Conservation (phyloP, 2,113 vertebrate genomes). For the Passer montanus region DNA sequence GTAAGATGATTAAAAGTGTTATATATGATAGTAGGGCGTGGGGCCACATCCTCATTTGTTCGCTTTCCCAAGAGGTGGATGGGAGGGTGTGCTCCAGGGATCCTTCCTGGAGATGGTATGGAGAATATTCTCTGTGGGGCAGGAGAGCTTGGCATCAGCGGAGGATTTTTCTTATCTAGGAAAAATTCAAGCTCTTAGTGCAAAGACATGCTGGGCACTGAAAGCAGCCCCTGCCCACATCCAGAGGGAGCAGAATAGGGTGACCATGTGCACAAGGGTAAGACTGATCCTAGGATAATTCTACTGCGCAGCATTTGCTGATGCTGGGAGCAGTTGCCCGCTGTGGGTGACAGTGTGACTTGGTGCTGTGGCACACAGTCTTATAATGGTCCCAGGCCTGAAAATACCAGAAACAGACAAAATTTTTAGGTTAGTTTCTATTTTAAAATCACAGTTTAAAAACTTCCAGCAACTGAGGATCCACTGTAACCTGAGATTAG, state of each 20-base stretch:
- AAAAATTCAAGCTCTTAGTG: neutral
- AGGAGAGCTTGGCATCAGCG: neutral
- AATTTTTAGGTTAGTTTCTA: neutral
- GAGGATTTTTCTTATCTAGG: neutral
- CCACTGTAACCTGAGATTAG: neutral
- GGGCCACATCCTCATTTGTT: neutral
- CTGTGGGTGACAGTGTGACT: rapidly evolving
- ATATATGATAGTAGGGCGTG: neutral
- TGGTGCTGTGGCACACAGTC: neutral
- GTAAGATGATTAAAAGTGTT: constrained; percentile 49
- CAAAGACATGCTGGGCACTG: rapidly evolving
- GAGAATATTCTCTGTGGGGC: neutral
- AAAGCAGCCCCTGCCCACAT: neutral
- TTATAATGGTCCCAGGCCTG: neutral
- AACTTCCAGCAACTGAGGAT: neutral
- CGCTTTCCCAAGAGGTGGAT: neutral
- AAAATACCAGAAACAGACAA: neutral
- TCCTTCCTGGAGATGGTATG: neutral
- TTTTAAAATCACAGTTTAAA: neutral
- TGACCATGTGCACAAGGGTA: neutral
- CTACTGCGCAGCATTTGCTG: neutral
- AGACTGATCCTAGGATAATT: neutral
- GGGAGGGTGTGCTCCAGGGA: neutral
- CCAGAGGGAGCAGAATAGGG: neutral
- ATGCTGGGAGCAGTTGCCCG: neutral